These are phyloP conservation scores for Pungitius pungitius DNA, from an alignment of 2,113 vertebrate species.

Conservation along the genomic window DNA sequence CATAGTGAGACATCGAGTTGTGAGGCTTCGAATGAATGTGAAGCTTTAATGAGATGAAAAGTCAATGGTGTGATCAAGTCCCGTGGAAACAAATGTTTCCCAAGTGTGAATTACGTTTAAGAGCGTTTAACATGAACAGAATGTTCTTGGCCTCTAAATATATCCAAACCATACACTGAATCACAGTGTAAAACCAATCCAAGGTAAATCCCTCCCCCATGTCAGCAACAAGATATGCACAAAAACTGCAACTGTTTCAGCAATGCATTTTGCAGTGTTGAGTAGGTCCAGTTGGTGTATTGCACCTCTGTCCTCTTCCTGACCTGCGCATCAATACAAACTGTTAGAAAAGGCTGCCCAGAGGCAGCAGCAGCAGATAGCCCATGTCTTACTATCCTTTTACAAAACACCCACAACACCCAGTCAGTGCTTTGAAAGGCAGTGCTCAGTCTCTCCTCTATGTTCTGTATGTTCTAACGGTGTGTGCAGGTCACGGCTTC, in stretches of 20 bases:
- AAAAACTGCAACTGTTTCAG: neutral
- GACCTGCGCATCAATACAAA: neutral
- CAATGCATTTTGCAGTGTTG: neutral
- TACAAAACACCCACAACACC: slow-evolving; percentile 26
- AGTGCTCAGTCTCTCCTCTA: neutral
- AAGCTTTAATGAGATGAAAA: slow-evolving; percentile 14
- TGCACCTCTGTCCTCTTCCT: neutral
- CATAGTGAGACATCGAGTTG: slow-evolving; percentile 6
- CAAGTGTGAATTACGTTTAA: neutral
- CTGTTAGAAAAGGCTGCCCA: neutral
- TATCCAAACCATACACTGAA: neutral
- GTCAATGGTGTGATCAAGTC: neutral
- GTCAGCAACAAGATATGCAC: neutral
- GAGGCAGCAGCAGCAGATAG: slow-evolving; percentile 2
- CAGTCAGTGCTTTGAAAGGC: slow-evolving; percentile 8
- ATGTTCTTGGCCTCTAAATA: neutral
- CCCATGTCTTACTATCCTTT: slow-evolving; percentile 18
- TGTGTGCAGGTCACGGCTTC: slow-evolving; percentile 3
- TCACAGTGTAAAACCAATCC: neutral
- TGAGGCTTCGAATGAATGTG: slow-evolving; percentile 17
- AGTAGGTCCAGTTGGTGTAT: neutral
- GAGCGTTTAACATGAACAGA: neutral
- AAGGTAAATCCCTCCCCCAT: no score
- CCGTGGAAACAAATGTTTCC: slow-evolving; percentile 1
- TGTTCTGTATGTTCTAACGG: neutral